Conservation (phyloP, 2,888 invertebrate species). For the Listrodromus nycthemerus region DNA sequence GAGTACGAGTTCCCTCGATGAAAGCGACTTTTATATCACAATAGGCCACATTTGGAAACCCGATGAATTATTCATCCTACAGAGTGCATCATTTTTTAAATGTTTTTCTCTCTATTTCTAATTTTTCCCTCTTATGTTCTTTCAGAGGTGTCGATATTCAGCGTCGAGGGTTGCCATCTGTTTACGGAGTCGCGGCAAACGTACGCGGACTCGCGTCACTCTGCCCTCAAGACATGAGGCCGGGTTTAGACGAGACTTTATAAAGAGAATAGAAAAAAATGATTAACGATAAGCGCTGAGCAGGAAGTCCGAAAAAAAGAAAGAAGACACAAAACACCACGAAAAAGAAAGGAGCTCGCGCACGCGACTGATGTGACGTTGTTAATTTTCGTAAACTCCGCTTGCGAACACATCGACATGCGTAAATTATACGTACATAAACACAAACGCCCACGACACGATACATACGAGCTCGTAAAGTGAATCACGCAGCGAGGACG, state of each 20-base stretch:
- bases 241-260: slow-evolving; percentile 65
- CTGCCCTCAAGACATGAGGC: slow-evolving; percentile 85
- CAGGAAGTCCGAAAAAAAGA: slow-evolving; percentile 35
- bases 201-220: slow-evolving; percentile 89
- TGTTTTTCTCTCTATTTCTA: neutral
- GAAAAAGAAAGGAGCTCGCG: neutral
- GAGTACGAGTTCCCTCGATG: slow-evolving; percentile 80
- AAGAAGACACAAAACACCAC: slow-evolving; percentile 2
- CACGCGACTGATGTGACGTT: slow-evolving; percentile 21
- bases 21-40: neutral
- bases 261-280: slow-evolving; percentile 56
- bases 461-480: slow-evolving; percentile 22
- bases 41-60: neutral
- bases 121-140: slow-evolving; percentile 82
- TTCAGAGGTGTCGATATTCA: slow-evolving; percentile 97
- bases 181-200: slow-evolving; percentile 90
- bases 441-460: slow-evolving; percentile 40
- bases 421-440: slow-evolving; percentile 37
- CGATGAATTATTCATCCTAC: neutral
- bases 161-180: slow-evolving; percentile 95
- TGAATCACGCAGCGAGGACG: slow-evolving; percentile 42
- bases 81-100: neutral
- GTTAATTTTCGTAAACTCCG: slow-evolving; percentile 34
- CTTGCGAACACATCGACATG: slow-evolving; percentile 21
- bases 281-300: slow-evolving; percentile 30